Conservation (phyloP, 1,140 invertebrate genomes). For the Glossosoma conforme region DNA sequence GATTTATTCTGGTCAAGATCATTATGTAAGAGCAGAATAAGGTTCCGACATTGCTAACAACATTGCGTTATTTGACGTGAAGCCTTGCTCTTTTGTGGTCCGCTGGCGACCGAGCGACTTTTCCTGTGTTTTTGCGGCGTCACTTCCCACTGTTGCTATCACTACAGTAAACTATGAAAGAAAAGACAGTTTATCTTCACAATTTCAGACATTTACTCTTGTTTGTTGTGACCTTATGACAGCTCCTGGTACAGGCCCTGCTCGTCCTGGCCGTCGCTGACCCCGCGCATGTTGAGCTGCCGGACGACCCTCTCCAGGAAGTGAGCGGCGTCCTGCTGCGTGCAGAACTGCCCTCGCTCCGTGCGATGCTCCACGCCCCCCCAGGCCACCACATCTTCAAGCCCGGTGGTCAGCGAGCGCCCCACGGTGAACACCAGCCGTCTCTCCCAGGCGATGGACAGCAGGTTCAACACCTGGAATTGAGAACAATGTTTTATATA, state of each 20-base stretch:
- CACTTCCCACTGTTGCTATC: no score
- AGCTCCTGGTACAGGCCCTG: conserved; percentile 30
- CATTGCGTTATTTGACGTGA: no score
- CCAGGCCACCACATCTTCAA: conserved; percentile 87
- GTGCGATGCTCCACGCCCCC: conserved; percentile 89
- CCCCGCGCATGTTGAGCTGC: conserved; percentile 29
- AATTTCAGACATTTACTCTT: no score
- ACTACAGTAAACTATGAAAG: no score
- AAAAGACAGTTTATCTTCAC: no score
- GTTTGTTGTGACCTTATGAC: no score
- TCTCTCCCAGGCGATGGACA: conserved; percentile 77
- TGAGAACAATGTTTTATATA: neutral
- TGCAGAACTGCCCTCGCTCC: conserved; percentile 21
- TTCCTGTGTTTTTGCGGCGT: no score
- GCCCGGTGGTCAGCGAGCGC: conserved; percentile 80
- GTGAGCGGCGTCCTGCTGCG: conserved; percentile 21
- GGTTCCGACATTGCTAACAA: no score
- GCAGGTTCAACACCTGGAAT: conserved; percentile 57
- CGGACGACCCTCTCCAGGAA: conserved; percentile 27
- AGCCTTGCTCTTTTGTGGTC: no score
- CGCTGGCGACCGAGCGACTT: no score
- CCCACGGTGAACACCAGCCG: conserved; percentile 83
- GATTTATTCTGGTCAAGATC: no score
- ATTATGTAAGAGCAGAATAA: no score
- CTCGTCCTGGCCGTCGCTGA: conserved; percentile 30